Evolutionary conservation across 2,113 vertebrate genomes (phyloP).

Genomic region (Gymnogyps californianus): DNA sequence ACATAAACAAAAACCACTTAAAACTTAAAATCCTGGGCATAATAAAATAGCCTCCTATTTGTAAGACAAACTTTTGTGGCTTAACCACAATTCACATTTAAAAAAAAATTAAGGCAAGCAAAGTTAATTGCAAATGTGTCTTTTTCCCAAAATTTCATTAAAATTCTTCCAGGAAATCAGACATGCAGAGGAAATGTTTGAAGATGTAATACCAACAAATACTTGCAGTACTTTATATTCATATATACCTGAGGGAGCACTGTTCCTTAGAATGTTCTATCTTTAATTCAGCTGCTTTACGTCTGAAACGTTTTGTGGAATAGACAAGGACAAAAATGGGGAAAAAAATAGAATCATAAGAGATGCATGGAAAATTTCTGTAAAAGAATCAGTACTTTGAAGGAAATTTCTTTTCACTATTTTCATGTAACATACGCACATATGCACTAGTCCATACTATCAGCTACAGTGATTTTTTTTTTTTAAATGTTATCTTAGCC

Average conservation of each 20-base stretch:
- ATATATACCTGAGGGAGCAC: background rate
- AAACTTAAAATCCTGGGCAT: background rate
- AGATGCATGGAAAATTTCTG: background rate
- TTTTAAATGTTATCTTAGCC: background rate
- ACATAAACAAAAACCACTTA: background rate
- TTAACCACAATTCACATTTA: background rate
- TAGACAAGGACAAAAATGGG: background rate
- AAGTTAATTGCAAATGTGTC: background rate
- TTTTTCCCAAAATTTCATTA: background rate
- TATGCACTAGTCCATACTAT: background rate
- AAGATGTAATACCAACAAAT: background rate
- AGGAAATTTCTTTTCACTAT: background rate
- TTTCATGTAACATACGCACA: background rate
- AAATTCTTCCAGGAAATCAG: background rate
- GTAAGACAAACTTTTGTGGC: background rate
- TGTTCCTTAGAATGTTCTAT: background rate
- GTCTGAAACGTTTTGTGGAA: background rate
- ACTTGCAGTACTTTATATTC: background rate
- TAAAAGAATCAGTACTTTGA: background rate
- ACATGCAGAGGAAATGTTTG: background rate
- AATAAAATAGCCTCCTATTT: background rate
- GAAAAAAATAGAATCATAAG: accelerated
- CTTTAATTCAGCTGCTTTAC: background rate
- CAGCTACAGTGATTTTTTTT: background rate
- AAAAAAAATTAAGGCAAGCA: background rate